Conservation (phyloP, 2,113 vertebrate genomes). For the Morone chrysops region DNA sequence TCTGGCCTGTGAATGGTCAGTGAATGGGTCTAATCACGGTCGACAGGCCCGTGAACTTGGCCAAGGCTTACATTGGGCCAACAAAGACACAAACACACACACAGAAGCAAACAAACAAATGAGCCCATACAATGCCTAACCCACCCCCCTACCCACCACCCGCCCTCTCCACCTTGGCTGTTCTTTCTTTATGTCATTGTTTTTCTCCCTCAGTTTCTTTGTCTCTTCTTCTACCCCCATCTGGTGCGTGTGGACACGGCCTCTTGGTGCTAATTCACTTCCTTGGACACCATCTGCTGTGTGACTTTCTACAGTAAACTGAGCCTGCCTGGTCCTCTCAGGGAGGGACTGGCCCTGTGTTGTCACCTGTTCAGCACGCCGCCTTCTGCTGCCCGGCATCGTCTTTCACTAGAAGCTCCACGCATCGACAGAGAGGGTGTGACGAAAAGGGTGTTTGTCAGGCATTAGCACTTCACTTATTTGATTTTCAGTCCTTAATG, state of each 20-base stretch:
- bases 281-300: slow-evolving; percentile 81
- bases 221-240: slow-evolving; percentile 73
- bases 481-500: slow-evolving; percentile 59
- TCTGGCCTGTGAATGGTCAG: slow-evolving; percentile 7
- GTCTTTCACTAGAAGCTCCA: slow-evolving; percentile 62
- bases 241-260: slow-evolving; percentile 70
- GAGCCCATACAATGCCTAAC: slow-evolving; percentile 48
- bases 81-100: slow-evolving; percentile 56
- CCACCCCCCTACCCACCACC: neutral
- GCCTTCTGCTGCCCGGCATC: slow-evolving; percentile 72
- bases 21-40: slow-evolving; percentile 32
- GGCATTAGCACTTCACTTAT: slow-evolving; percentile 61
- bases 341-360: slow-evolving; percentile 54
- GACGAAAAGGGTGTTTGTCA: slow-evolving; percentile 55
- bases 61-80: slow-evolving; percentile 16
- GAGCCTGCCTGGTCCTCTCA: slow-evolving; percentile 60
- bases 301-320: slow-evolving; percentile 80
- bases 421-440: slow-evolving; percentile 20
- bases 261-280: slow-evolving; percentile 77
- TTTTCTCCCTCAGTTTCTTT: slow-evolving; percentile 69
- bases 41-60: slow-evolving; percentile 47
- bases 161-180: slow-evolving; percentile 39
- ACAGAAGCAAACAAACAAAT: slow-evolving; percentile 70
- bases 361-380: slow-evolving; percentile 77
- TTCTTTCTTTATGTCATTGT: slow-evolving; percentile 67